phyloP scores from a whole-genome alignment of 2,888 invertebrate species.

The Aphrophora alni region DNA sequence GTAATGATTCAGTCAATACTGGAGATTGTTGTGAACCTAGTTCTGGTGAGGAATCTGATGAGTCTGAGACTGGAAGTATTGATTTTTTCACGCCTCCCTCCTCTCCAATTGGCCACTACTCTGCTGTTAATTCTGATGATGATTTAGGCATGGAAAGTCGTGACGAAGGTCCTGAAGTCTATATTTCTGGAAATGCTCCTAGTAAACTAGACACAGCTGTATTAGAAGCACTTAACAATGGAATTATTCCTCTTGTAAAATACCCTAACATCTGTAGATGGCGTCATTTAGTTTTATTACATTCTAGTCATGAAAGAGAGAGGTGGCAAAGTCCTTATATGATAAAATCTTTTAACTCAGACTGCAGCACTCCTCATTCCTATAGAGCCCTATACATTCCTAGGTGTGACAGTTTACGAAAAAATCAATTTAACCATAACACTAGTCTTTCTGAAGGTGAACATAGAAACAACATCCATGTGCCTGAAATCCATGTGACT shows the following conservation, averaged over 20 bases:
- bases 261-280: conserved; percentile 79
- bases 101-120: conserved; percentile 47
- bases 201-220: conserved; percentile 81
- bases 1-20: neutral
- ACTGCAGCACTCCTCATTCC: neutral
- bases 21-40: conserved; percentile 53
- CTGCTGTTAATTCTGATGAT: conserved; percentile 58
- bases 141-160: conserved; percentile 63
- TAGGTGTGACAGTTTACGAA: neutral
- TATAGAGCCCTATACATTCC: neutral
- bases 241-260: conserved; percentile 63
- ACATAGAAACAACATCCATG: neutral
- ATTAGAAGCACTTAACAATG: conserved; percentile 71
- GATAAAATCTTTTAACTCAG: neutral
- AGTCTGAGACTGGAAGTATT: conserved; percentile 35
- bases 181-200: conserved; percentile 62
- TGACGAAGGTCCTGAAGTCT: conserved; percentile 65
- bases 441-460: neutral
- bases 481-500: neutral
- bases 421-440: neutral
- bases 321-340: conserved; percentile 19
- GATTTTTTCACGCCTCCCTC: conserved; percentile 64
- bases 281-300: conserved; percentile 63
- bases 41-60: conserved; percentile 39
- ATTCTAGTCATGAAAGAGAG: conserved; percentile 40